Conservation (phyloP, 2,113 vertebrate species). For the Takifugu bimaculatus region DNA sequence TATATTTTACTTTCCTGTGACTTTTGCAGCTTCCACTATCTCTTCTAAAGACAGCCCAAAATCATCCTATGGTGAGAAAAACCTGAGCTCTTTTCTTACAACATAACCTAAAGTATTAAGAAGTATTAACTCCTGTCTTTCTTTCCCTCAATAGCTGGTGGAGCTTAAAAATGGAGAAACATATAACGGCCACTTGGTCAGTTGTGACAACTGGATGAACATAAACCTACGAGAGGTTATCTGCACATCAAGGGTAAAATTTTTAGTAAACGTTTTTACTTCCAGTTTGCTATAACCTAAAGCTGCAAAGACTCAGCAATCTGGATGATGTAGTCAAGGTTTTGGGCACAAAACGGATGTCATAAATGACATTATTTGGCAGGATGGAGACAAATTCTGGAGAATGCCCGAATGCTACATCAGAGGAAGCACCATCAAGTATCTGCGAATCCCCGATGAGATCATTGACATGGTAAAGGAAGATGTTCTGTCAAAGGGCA, state of each 20-base stretch:
- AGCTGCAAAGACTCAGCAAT: neutral
- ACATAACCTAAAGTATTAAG: too few species aligned
- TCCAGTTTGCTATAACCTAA: too few species aligned
- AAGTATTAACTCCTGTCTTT: neutral
- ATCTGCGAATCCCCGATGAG: conserved; percentile 93
- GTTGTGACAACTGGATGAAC: conserved; percentile 99
- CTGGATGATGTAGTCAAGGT: neutral
- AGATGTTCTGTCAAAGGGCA: conserved; percentile 91
- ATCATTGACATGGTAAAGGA: conserved; percentile 99
- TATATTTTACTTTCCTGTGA: conserved; percentile 9
- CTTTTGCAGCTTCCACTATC: conserved; percentile 85
- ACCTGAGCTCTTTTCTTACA: neutral
- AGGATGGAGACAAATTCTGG: conserved; percentile 99
- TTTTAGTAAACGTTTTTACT: too few species aligned
- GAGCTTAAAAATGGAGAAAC: conserved; percentile 97
- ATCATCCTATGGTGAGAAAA: conserved; percentile 93
- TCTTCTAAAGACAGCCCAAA: conserved; percentile 94
- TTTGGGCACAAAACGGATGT: neutral
- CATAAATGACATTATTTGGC: neutral
- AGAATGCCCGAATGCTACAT: conserved; percentile 98
- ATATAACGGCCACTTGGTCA: conserved; percentile 95
- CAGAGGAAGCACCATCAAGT: conserved; percentile 96
- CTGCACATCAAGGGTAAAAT: conserved; percentile 89
- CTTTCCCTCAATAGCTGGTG: conserved; percentile 78
- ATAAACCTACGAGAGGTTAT: conserved; percentile 97